Base-by-base conservation (phyloP, 1,140 invertebrate genomes). In the Copidosoma floridanum region DNA sequence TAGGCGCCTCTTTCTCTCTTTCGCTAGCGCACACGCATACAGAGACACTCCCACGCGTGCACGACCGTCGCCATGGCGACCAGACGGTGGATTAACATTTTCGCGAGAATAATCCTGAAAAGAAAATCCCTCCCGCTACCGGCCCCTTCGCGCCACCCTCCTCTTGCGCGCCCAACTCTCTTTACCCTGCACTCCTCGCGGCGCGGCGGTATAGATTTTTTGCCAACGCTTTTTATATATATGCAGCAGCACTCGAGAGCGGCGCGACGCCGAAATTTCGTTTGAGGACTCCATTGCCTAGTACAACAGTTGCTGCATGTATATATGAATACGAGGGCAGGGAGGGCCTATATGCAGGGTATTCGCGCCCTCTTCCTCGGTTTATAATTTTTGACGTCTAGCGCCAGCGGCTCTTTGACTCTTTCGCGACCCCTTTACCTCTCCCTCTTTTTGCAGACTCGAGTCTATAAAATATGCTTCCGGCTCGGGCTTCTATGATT, bases 261-360 rank as follows among this genome's bases (percentile, higher is more conserved):
- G 75, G 65, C 72, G 72, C 75, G 74, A 74, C 73, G 72, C 72
- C 70, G 66, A 71, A 76, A 75, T 74, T 76, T 76, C 12, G 41
- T 50, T 51, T 11, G 58, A 47, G 43, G 29, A n/a, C n/a, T n/a
- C n/a, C n/a, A n/a, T n/a, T n/a, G n/a, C n/a, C n/a, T n/a, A n/a
- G n/a, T n/a, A n/a, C n/a, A n/a, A n/a, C n/a, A n/a, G n/a, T n/a
- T n/a, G n/a, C n/a, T n/a, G n/a, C n/a, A n/a, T n/a, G n/a, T n/a
- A n/a, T n/a, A n/a, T n/a, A n/a, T n/a, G n/a, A n/a, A n/a, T n/a
- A n/a, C n/a, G n/a, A n/a, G n/a, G n/a, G n/a, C n/a, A n/a, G n/a
- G n/a, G n/a, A n/a, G n/a, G n/a, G n/a, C n/a, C n/a, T n/a, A n/a
- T n/a, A n/a, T n/a, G n/a, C n/a, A n/a, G n/a, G n/a, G n/a, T n/a